phyloP scores from a whole-genome alignment of 2,113 vertebrate species.

The Ceyx margarethae region DNA sequence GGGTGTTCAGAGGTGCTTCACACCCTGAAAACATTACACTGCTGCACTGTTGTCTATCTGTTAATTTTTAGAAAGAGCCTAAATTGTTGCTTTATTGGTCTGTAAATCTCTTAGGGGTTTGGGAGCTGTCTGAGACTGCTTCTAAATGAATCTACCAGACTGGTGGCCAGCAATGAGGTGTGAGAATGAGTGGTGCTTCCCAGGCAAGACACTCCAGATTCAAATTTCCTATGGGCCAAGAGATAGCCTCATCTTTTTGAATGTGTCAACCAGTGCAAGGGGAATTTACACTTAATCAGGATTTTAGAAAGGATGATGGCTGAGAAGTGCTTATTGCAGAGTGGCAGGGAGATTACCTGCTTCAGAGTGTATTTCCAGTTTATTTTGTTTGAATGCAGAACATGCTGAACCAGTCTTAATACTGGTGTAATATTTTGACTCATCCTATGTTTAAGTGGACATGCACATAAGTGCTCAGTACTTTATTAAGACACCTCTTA shows the following conservation, averaged over 20 bases:
- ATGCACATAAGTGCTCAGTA: background rate
- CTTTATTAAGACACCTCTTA: background rate
- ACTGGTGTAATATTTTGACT: background rate
- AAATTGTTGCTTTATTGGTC: background rate
- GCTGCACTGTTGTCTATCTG: background rate
- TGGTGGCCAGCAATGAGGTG: fast-evolving
- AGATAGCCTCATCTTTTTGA: background rate
- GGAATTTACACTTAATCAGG: background rate
- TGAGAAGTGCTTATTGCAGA: background rate
- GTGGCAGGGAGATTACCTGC: background rate
- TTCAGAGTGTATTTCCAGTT: background rate
- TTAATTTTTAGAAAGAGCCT: background rate
- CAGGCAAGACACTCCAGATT: background rate
- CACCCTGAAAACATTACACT: background rate
- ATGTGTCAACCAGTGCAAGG: background rate
- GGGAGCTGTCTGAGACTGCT: background rate
- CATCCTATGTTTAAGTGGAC: fast-evolving
- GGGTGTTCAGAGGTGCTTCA: background rate
- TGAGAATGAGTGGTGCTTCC: background rate
- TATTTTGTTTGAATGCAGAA: background rate
- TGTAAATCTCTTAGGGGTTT: background rate
- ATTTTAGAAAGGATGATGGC: background rate
- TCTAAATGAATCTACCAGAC: background rate
- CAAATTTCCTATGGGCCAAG: background rate
- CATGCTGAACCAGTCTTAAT: background rate